Base-by-base conservation (phyloP, 2,113 vertebrate genomes). In the Nymphicus hollandicus region DNA sequence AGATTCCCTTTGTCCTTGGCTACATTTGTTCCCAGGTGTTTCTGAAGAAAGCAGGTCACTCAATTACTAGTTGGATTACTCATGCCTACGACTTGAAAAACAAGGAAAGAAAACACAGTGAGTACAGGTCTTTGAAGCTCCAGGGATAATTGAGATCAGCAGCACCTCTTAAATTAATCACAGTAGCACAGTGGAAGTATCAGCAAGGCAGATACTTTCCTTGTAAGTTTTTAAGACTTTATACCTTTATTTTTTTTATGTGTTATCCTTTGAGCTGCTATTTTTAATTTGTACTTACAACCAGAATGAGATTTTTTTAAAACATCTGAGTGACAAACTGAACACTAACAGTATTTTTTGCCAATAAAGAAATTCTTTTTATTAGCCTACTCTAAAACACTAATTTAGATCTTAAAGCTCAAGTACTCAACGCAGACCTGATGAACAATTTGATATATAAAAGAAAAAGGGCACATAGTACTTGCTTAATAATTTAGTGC, bases 1-100 rank as follows among this genome's bases (percentile, higher is more conserved):
- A 93, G n/a, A n/a, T 43, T 89, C 85, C 70, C 88, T 63, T 86
- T 83, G 68, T 66, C 88, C 88, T 46, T 90, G 87, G 15, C 93
- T 86, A 86, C 12, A 0, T 85, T 95, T 91, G 74, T 70, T 95
- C 88, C 81, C 82, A 73, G 35, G 68, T 80, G 84, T 17, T 89
- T 73, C 88, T 93, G 88, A 77, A 91, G 93, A 96, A 96, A 96
- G 95, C 91, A 96, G 95, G 95, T 96, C 95, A 96, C 94, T 94
- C 91, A 93, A 72, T 88, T 96, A 91, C 60, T 14, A 55, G 25
- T 3, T 81, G 72, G 68, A 81, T 96, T 96, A 95, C 93, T 96
- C 94, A 94, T 35, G 68, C 39, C 90, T 58, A 77, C 19, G 68
- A 93, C 90, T 96, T 90, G 90, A 95, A 97, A 96, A 97, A 96